A percentile compares a stretch with the other conserved stretches of the same genome.
phyloP scores from a whole-genome alignment of 2,113 vertebrate species.

The Lagenorhynchus albirostris region DNA sequence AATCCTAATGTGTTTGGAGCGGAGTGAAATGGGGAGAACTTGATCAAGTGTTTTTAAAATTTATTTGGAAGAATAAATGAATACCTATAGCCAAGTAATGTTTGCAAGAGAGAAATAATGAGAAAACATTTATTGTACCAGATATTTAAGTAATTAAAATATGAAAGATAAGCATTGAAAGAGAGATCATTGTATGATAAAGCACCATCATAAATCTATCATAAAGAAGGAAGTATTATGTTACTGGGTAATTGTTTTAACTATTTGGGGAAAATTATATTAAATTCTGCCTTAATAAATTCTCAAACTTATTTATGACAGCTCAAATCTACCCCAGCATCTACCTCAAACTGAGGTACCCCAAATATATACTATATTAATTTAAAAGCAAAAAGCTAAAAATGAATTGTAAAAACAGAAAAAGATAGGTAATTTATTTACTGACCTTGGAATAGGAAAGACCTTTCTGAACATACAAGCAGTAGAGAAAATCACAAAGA shows the following conservation, averaged over 20 bases:
- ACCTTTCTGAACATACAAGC: neutral
- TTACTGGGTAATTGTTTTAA: neutral
- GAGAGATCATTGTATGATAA: neutral
- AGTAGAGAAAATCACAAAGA: neutral
- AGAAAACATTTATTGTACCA: neutral
- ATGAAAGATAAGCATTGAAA: neutral
- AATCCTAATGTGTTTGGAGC: neutral
- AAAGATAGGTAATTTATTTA: neutral
- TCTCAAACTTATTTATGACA: neutral
- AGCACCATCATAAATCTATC: neutral
- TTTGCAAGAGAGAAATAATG: conserved; percentile 24
- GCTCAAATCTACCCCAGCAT: neutral
- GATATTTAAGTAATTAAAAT: conserved; percentile 26
- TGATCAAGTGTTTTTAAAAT: neutral
- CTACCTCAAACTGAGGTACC: neutral
- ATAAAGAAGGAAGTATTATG: neutral
- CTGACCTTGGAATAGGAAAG: neutral
- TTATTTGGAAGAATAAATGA: conserved; percentile 41
- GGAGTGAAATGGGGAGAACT: neutral
- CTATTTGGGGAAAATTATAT: neutral
- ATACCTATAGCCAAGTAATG: neutral
- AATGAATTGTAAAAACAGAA: neutral
- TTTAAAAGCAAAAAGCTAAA: neutral
- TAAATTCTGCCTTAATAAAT: neutral
- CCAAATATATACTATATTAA: neutral